A percentile compares a stretch with the other conserved stretches of the same genome.
These are phyloP conservation scores for Elaphurus davidianus DNA, from an alignment of 2,113 vertebrate genomes.

Conservation along the genomic window DNA sequence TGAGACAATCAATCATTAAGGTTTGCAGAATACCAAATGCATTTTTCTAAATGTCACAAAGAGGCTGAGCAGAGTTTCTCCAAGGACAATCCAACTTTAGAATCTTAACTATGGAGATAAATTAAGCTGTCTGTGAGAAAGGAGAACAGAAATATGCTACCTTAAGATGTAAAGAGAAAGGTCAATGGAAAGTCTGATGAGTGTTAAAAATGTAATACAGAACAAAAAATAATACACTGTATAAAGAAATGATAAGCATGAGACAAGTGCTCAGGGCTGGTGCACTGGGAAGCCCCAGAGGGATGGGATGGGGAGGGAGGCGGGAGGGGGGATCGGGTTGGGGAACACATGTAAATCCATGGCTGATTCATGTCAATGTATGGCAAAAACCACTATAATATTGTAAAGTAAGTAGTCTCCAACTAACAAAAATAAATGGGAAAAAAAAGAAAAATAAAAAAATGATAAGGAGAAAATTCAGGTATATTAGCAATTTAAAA, in stretches of 20 bases:
- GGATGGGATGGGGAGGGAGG: no score
- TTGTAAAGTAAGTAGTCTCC: no score
- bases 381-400: no score
- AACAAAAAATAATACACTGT: neutral
- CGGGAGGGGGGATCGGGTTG: no score
- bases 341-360: no score
- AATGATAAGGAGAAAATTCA: neutral
- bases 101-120: neutral
- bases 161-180: slow-evolving; percentile 28
- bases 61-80: slow-evolving; percentile 5
- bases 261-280: no score
- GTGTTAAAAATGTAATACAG: neutral
- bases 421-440: no score
- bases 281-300: no score
- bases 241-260: neutral
- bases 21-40: slow-evolving; percentile 38
- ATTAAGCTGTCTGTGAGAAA: neutral
- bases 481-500: neutral
- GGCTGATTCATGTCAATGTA: no score
- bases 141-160: neutral
- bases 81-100: neutral
- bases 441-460: neutral
- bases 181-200: neutral
- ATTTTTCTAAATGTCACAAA: slow-evolving; percentile 56
- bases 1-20: slow-evolving; percentile 35